Conservation (phyloP, 2,888 invertebrate species). For the Pinctada fucata region DNA sequence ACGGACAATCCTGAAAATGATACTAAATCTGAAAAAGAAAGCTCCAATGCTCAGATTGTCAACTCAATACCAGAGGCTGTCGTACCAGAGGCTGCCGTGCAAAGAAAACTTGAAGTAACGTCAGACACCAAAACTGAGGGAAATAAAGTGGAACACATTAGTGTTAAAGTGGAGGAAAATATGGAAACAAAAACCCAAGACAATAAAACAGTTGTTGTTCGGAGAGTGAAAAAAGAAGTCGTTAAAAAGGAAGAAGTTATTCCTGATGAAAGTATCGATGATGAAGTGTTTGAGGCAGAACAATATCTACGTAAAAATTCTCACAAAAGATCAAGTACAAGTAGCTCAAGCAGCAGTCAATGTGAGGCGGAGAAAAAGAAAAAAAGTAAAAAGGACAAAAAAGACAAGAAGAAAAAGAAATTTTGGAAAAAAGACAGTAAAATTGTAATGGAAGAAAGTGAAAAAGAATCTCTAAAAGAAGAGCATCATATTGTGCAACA, state of each 20-base stretch:
- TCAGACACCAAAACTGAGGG: not conserved
- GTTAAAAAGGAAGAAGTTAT: conserved; percentile 8
- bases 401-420: not conserved
- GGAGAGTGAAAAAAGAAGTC: not conserved
- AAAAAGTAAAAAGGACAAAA: not conserved
- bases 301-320: conserved; percentile 7
- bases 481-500: not conserved
- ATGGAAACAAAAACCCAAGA: not conserved
- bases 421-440: not conserved
- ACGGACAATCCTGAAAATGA: not conserved
- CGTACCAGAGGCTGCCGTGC: not conserved
- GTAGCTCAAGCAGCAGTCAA: not conserved
- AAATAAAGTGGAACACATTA: not conserved
- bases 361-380: not conserved
- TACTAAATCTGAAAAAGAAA: not conserved
- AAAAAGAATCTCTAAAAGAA: not conserved
- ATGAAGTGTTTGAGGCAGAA: conserved; percentile 32
- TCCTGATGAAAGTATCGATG: conserved; percentile 35
- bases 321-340: conserved; percentile 7
- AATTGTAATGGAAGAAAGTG: not conserved
- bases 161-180: not conserved
- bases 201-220: not conserved
- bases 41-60: not conserved
- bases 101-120: not conserved
- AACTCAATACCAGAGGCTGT: not conserved